phyloP scores from a whole-genome alignment of 2,113 vertebrate genomes.

The mouse (Mus musculus) region GRCm39 chr12:34429001-34429500 shows the following conservation, averaged over 20 bases:
- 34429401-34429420: background rate
- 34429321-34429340: background rate
- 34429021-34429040: background rate
- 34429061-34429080: background rate
- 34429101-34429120: background rate
- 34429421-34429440: background rate
- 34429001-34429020: background rate
- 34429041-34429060: background rate
- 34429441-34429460: background rate
- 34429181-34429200: background rate
- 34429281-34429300: background rate
- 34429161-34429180: background rate
- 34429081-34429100: background rate
- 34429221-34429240: background rate
- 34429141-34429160: background rate
- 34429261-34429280: background rate
- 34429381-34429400: slow-evolving; percentile 3
- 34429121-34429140: background rate
- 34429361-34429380: background rate
- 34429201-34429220: background rate
- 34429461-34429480: background rate
- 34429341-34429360: background rate
- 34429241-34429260: background rate
- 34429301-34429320: background rate
- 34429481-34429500: slow-evolving; percentile 51